Conservation (phyloP, 2,113 vertebrate genomes). For the Gallinago undulata region DNA sequence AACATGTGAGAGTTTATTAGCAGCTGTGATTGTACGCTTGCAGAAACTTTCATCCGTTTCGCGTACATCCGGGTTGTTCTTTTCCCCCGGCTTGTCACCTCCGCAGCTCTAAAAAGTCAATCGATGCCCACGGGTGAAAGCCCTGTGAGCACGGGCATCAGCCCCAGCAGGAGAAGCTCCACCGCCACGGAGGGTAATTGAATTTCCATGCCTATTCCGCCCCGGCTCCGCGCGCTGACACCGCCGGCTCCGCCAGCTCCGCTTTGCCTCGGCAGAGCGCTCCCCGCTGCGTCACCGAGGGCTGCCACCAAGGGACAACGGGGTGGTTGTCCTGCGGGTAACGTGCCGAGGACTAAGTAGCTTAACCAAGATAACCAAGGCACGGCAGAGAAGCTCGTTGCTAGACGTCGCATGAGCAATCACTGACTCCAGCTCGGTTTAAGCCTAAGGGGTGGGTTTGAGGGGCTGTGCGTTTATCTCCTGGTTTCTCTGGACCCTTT, state of each 20-base stretch:
- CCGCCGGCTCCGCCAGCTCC: neutral
- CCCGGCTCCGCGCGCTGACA: fast-evolving
- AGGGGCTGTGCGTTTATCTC: neutral
- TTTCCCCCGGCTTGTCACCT: neutral
- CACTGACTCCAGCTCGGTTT: neutral
- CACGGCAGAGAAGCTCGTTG: neutral
- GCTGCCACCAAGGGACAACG: fast-evolving
- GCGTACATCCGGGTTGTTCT: neutral
- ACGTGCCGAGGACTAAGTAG: fast-evolving
- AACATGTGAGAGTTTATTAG: neutral
- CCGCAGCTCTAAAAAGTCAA: neutral
- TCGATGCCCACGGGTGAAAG: neutral
- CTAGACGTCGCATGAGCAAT: fast-evolving
- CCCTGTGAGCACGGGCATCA: neutral
- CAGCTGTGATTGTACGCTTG: neutral
- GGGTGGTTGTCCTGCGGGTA: neutral
- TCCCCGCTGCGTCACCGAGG: fast-evolving
- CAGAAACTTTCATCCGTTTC: neutral
- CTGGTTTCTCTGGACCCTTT: neutral
- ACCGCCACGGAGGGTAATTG: neutral
- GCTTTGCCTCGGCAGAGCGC: neutral
- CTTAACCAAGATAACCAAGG: fast-evolving
- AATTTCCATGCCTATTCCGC: conserved; percentile 11
- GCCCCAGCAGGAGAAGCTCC: neutral
- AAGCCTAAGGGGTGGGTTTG: neutral